Base-by-base conservation (phyloP, 2,113 vertebrate genomes). In the Notothenia rossii region DNA sequence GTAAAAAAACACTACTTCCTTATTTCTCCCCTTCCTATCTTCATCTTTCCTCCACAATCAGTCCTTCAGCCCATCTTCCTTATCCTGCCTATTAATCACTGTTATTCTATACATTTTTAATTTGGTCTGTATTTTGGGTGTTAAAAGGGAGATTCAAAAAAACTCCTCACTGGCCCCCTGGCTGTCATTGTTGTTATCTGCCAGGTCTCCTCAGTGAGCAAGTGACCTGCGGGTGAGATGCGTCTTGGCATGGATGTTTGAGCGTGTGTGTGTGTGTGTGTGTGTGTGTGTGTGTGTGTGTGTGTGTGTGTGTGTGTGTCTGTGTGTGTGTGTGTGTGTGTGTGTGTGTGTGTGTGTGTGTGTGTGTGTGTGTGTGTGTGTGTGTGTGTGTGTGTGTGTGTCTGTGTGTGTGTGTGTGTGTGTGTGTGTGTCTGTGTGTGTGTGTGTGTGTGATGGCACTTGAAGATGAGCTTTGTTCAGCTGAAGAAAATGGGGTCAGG, bases 131-230 rank as follows among this genome's bases (percentile, higher is more conserved):
- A 7, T 36, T 7, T 36, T 18, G 10, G 63, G n/a, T 79, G 65
- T 76, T 48, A 33, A 68, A 61, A 81, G 33, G 15, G 15, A 56
- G 46, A 60, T 7, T 25, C 0, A 43, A 43, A 48, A 60, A 75
- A 84, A 66, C 11, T 46, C 43, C 46, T 36, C 1, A 3, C 45
- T 33, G 64, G 0, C 65, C 60, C 1, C 4, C 45, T 33, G 68
- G 0, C 61, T 64, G 59, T 82, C 69, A 74, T 66, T 69, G 20
- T 70, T 72, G 48, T 51, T 60, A 81, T 80, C 75, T 66, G 51
- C n/a, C 6, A 14, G 55, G 54, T 54, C 56, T 79, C 75, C 29
- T 71, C 10, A 7, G 72, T 60, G 81, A 84, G 53, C 14, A 7
- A 40, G 54, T 51, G 78, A 71, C 63, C 77, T 70, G 49, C 58